A percentile compares a stretch with the other conserved stretches of the same genome.
Conservation (phyloP, 2,888 invertebrate species). For the Sphinx pinastri region DNA sequence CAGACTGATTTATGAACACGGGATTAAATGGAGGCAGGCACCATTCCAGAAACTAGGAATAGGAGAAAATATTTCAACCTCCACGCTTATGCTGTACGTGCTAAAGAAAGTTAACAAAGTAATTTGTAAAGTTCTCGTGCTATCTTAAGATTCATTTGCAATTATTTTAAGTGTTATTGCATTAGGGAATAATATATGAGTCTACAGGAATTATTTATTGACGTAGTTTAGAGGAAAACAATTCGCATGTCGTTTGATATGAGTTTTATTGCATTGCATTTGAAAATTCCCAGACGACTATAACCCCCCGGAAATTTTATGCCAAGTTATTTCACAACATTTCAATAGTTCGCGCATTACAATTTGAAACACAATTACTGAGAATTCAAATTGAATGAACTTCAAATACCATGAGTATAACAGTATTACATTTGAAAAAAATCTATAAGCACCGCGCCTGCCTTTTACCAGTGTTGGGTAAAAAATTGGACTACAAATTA, state of each 20-base stretch:
- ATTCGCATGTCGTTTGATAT: neutral
- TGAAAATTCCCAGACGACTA: no score
- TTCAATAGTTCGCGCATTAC: no score
- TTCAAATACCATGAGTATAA: no score
- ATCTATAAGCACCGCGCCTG: no score
- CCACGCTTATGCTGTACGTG: neutral
- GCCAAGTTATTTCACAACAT: no score
- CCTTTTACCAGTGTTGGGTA: no score
- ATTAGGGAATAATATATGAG: neutral
- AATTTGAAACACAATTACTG: no score
- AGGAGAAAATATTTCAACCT: neutral
- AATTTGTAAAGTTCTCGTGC: neutral
- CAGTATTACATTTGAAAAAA: no score
- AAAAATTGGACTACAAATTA: no score
- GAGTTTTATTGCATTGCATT: no score
- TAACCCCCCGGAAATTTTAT: no score
- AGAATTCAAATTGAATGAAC: no score
- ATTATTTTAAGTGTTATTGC: constrained; percentile 6
- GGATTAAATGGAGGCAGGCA: neutral
- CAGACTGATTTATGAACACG: constrained; percentile 2
- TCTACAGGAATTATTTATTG: neutral
- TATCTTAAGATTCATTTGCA: neutral
- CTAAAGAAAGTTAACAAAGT: neutral
- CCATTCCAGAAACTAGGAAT: neutral
- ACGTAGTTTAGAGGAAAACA: neutral